Conservation (phyloP, 92 coral and sea anemone species). For the Porites rus region DNA sequence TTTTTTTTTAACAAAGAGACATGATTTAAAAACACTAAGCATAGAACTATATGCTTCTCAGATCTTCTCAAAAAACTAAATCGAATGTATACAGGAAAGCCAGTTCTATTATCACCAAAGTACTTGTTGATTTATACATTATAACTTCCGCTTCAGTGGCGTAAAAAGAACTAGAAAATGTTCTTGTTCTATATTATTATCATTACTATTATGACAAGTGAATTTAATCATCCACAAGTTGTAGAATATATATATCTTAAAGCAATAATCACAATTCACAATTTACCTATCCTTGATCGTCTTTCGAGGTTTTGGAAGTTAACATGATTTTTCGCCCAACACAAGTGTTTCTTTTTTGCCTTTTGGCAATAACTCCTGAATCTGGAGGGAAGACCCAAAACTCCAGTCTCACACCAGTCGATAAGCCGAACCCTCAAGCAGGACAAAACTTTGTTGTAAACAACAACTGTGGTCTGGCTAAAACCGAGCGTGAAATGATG, state of each 20-base stretch:
- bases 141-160: not conserved
- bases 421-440: not conserved
- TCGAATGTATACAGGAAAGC: not conserved
- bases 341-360: not conserved
- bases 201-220: not conserved
- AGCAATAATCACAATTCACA: not conserved
- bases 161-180: not conserved
- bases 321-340: not conserved
- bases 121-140: not conserved
- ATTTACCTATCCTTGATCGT: not conserved
- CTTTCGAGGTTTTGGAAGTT: not conserved
- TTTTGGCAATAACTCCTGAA: not conserved
- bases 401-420: not conserved
- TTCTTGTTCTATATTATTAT: not conserved
- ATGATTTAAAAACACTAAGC: too few species aligned
- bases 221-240: not conserved
- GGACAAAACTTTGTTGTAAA: constrained; percentile 36
- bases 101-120: not conserved
- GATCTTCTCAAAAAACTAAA: too few species aligned
- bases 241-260: not conserved
- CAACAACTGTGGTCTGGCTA: constrained; percentile 38
- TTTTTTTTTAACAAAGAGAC: too few species aligned
- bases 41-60: too few species aligned
- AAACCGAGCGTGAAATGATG: constrained; percentile 15
- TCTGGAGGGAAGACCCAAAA: not conserved